A percentile compares a stretch with the other conserved stretches of the same genome.
These are phyloP conservation scores for Cheilosia urbana DNA, from an alignment of 2,888 invertebrate species.

Conservation along the genomic window DNA sequence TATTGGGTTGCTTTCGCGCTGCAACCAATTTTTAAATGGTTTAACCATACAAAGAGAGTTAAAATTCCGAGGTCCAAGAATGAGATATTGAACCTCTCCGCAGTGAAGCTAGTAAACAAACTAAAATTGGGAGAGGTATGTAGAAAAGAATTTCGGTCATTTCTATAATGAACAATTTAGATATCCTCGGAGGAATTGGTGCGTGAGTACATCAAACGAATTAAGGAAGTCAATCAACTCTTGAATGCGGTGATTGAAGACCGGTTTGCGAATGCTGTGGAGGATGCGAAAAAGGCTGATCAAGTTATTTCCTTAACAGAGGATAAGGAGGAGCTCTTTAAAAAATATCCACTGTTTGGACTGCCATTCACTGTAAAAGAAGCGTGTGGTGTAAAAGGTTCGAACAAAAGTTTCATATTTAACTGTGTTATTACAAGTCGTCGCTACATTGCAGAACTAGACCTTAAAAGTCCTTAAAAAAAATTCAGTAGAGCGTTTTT, in stretches of 20 bases:
- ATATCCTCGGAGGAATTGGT: slow-evolving; percentile 86
- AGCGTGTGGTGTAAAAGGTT: slow-evolving; percentile 90
- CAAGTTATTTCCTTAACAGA: slow-evolving; percentile 79
- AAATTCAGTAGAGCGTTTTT: no score
- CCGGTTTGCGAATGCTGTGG: slow-evolving; percentile 87
- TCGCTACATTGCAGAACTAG: no score
- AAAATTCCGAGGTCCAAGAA: slow-evolving; percentile 18
- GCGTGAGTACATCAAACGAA: slow-evolving; percentile 86
- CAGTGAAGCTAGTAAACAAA: slow-evolving; percentile 35
- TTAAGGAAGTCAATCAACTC: slow-evolving; percentile 87
- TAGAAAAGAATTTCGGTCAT: background rate
- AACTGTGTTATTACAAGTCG: background rate
- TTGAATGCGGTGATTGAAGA: slow-evolving; percentile 90
- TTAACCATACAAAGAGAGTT: slow-evolving; percentile 14
- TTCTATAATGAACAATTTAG: slow-evolving; percentile 37
- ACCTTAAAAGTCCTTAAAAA: no score
- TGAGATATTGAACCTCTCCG: slow-evolving; percentile 47
- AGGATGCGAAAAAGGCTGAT: slow-evolving; percentile 88
- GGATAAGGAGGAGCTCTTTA: slow-evolving; percentile 78
- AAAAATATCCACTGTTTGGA: slow-evolving; percentile 89
- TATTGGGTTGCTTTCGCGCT: slow-evolving; percentile 42
- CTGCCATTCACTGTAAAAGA: slow-evolving; percentile 94
- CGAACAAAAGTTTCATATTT: background rate
- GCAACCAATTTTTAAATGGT: slow-evolving; percentile 30
- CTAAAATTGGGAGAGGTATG: slow-evolving; percentile 53